phyloP scores from a whole-genome alignment of 2,888 invertebrate genomes.

The Microchrysa polita region DNA sequence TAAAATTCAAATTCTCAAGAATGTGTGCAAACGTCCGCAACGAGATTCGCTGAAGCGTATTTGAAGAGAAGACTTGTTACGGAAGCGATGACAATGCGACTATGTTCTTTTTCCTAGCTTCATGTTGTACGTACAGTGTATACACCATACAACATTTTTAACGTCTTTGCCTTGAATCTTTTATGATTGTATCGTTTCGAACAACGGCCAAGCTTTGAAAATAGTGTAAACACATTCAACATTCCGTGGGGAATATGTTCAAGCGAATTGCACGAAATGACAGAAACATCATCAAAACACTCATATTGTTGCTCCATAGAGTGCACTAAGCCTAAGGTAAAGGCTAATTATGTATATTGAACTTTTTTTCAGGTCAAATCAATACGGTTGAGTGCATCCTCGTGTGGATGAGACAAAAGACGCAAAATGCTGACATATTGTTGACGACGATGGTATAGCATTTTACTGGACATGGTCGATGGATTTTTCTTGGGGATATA shows the following conservation, averaged over 20 bases:
- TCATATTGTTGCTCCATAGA: background rate
- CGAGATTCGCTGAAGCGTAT: slow-evolving; percentile 14
- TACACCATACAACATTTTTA: no score
- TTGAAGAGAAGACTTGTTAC: slow-evolving; percentile 18
- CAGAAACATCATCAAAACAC: background rate
- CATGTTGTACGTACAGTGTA: no score
- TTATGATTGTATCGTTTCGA: no score
- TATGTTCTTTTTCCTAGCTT: background rate
- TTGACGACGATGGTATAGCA: no score
- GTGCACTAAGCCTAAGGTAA: slow-evolving; percentile 27
- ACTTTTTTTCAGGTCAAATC: slow-evolving; percentile 34
- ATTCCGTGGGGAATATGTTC: no score
- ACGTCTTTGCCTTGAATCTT: background rate
- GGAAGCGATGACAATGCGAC: background rate
- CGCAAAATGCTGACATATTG: no score
- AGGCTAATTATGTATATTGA: slow-evolving; percentile 33
- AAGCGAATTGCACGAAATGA: background rate
- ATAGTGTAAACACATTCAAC: no score
- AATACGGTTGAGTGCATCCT: slow-evolving; percentile 22
- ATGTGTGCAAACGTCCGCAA: slow-evolving; percentile 1
- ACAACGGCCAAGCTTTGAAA: no score
- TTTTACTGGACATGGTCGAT: background rate
- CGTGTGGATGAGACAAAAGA: background rate
- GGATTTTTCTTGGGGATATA: background rate
- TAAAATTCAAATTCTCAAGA: background rate